These are phyloP conservation scores for Myotis yumanensis DNA, from an alignment of 2,113 vertebrate species.

Conservation along the genomic window DNA sequence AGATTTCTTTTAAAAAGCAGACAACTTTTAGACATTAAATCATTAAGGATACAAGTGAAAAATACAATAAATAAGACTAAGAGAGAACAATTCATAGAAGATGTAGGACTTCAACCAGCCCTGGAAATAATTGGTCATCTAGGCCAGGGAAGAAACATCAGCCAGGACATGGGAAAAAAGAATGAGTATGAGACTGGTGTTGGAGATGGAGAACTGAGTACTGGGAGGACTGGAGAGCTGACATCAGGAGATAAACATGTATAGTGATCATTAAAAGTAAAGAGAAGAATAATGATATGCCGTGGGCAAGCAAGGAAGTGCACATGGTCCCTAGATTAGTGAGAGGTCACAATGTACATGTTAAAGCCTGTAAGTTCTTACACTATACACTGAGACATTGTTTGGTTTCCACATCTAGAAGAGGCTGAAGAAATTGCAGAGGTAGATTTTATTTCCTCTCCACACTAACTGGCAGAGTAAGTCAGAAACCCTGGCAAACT, in stretches of 20 bases:
- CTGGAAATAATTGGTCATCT: neutral
- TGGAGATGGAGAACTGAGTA: neutral
- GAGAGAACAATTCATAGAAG: neutral
- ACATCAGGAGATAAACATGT: neutral
- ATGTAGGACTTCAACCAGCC: neutral
- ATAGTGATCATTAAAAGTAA: neutral
- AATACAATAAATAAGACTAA: neutral
- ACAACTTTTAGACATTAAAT: neutral
- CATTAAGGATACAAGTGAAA: neutral
- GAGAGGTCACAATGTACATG: constrained; percentile 22
- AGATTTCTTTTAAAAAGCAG: neutral
- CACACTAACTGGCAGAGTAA: constrained; percentile 66
- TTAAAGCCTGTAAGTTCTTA: constrained; percentile 6
- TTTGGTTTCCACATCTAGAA: constrained; percentile 39
- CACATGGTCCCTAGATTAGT: neutral
- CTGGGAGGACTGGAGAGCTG: neutral
- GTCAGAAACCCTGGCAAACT: constrained; percentile 70
- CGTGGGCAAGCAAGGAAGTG: neutral
- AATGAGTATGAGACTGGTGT: neutral
- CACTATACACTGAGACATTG: neutral
- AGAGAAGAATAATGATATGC: neutral
- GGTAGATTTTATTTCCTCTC: constrained; percentile 70
- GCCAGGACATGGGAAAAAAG: neutral
- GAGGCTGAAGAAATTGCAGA: constrained; percentile 46
- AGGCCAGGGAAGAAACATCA: neutral